Conservation (phyloP, 1,140 invertebrate species). For the Lepeophtheirus salmonis region DNA sequence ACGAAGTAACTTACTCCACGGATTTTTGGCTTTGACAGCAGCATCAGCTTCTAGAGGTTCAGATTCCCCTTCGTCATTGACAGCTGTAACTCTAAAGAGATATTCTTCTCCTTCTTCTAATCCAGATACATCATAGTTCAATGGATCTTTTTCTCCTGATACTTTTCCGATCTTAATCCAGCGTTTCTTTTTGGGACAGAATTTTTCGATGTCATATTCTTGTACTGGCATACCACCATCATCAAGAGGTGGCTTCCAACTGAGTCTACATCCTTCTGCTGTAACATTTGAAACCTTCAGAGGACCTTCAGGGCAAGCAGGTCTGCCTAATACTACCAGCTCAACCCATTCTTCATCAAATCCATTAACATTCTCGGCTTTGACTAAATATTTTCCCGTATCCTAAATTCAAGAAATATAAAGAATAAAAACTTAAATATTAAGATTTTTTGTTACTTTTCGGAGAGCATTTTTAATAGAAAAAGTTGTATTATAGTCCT, state of each 20-base stretch:
- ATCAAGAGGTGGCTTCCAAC: slow-evolving; percentile 94
- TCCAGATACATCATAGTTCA: slow-evolving; percentile 10
- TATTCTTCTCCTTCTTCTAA: slow-evolving; percentile 16
- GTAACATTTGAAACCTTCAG: slow-evolving; percentile 37
- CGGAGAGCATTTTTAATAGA: slow-evolving; percentile 56
- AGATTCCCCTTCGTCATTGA: slow-evolving; percentile 88
- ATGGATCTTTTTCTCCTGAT: slow-evolving; percentile 8
- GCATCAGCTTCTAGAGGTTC: slow-evolving; percentile 69
- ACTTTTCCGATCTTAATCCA: slow-evolving; percentile 13
- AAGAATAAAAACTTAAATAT: background rate
- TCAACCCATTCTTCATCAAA: slow-evolving; percentile 73
- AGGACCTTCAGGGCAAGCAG: slow-evolving; percentile 65
- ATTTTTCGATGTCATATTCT: slow-evolving; percentile 16
- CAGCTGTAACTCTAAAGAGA: slow-evolving; percentile 53
- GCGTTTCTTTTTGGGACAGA: slow-evolving; percentile 12
- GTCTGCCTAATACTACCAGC: slow-evolving; percentile 67
- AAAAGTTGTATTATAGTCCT: slow-evolving; percentile 78
- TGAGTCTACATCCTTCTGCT: slow-evolving; percentile 77
- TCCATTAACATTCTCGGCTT: slow-evolving; percentile 71
- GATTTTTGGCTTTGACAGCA: slow-evolving; percentile 81
- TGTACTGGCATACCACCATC: slow-evolving; percentile 89
- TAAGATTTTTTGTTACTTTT: slow-evolving; percentile 27
- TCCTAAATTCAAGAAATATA: slow-evolving; percentile 31
- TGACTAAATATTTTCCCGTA: slow-evolving; percentile 72
- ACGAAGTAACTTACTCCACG: slow-evolving; percentile 50